These are phyloP conservation scores for Echiichthys vipera DNA, from an alignment of 2,797 vertebrate genomes.

Conservation along the genomic window DNA sequence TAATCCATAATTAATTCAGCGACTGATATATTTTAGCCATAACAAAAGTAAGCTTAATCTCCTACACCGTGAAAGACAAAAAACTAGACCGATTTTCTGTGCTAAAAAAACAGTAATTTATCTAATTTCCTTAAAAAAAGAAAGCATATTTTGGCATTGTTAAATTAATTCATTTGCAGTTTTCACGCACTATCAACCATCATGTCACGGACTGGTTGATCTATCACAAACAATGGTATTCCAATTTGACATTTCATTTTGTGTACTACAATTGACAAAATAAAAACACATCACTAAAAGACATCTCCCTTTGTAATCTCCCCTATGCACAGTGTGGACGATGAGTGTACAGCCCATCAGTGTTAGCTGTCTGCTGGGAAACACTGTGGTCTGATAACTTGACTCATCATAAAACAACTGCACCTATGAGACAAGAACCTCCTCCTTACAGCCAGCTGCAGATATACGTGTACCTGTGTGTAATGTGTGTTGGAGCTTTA, in stretches of 20 bases:
- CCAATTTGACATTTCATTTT: not conserved
- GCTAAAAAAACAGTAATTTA: too few relatives aligned
- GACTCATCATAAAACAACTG: constrained; percentile 72
- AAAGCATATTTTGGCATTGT: not conserved
- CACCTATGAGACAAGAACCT: constrained; percentile 29
- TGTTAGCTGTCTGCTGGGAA: constrained; percentile 46
- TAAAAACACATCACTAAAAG: not conserved
- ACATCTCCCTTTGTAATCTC: not conserved
- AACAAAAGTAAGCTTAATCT: too few relatives aligned
- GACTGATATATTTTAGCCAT: too few relatives aligned
- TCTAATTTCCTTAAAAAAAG: not conserved
- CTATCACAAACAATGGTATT: not conserved
- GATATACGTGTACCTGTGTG: constrained; percentile 2
- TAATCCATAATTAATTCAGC: too few relatives aligned
- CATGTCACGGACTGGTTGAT: not conserved
- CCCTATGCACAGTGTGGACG: constrained; percentile 5
- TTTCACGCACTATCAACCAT: not conserved
- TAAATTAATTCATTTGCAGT: not conserved
- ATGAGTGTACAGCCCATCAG: constrained; percentile 29
- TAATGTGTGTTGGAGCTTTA: constrained; percentile 10
- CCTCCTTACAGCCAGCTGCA: constrained; percentile 57
- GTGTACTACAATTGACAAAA: not conserved
- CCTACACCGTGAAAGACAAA: too few relatives aligned
- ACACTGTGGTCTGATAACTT: constrained; percentile 51
- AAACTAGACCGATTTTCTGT: too few relatives aligned